Base-by-base conservation (phyloP, 2,888 invertebrate species). In the Gastrophysa polygoni region DNA sequence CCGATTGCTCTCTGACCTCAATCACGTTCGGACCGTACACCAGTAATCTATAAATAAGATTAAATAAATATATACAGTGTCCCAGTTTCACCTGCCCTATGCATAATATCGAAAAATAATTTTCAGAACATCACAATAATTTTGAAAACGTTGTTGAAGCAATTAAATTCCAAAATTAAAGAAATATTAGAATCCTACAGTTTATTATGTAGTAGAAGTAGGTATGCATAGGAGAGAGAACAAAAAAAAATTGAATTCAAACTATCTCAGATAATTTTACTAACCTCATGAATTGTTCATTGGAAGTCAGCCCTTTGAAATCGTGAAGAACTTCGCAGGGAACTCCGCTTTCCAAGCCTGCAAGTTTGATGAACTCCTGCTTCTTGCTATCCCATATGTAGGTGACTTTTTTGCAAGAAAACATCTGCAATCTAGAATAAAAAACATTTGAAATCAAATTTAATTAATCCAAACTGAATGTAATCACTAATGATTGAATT, bases 1-100 rank as follows among this genome's bases (percentile, higher is more conserved):
- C 84, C 51, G 90, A 86, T 74, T 90, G 88, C 51, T 93, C 88
- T 3, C 92, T 91, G 34, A 96, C 91, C 54, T 88, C 85, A 71
- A 96, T 96, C 79, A 91, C 89, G 81, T 96, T 96, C 20, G 87
- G 81, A 0, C 95, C 95, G 78, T 92, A 95, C 57, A 95, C 89
- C 71, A 89, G 85, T 49, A 91, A 85, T 78, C 95, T 91, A 50
- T 59, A 73, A 69, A 24, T 24, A 24, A 24, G 3, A 5, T 24
- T 24, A 24, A 3, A 24, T 7, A n/a, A n/a, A n/a, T n/a, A n/a
- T n/a, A n/a, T n/a, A n/a, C n/a, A n/a, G n/a, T n/a, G n/a, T n/a
- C n/a, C n/a, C n/a, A n/a, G n/a, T n/a, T n/a, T n/a, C n/a, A n/a
- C n/a, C n/a, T n/a, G n/a, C n/a, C n/a, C n/a, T n/a, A n/a, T n/a